These are phyloP conservation scores for Ginglymostoma cirratum DNA, from an alignment of 2,113 vertebrate species.

Conservation along the genomic window DNA sequence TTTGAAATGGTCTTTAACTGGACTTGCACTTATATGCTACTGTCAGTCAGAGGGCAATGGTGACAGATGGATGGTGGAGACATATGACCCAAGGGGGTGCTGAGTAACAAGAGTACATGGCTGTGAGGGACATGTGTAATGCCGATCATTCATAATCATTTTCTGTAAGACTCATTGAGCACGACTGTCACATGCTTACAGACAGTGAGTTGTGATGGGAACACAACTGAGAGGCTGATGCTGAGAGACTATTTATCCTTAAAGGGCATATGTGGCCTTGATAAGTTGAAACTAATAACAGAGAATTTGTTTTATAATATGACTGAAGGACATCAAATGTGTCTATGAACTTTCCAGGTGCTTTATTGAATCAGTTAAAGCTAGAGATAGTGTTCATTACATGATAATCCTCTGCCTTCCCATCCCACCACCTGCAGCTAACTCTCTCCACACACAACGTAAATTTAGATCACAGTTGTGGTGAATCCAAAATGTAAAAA, in stretches of 20 bases:
- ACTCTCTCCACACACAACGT: not conserved
- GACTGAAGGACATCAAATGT: not conserved
- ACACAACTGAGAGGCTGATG: not conserved
- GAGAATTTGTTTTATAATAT: not conserved
- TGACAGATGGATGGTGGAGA: slow-evolving; percentile 11
- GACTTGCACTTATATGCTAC: not conserved
- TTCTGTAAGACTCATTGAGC: not conserved
- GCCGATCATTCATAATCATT: not conserved
- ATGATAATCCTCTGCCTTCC: not conserved
- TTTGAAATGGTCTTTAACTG: not conserved
- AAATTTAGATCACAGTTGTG: not conserved
- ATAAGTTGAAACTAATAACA: not conserved
- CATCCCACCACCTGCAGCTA: not conserved
- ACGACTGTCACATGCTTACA: slow-evolving; percentile 2
- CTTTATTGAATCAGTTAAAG: not conserved
- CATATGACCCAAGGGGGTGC: not conserved
- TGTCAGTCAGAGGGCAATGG: not conserved
- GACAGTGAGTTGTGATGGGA: not conserved
- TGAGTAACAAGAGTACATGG: not conserved
- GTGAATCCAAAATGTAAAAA: not conserved
- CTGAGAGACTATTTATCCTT: not conserved
- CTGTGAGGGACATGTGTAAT: not conserved
- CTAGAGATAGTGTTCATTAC: not conserved
- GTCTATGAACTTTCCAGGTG: not conserved
- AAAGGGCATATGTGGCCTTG: not conserved